Conservation (phyloP, 2,888 invertebrate genomes). For the Invenusta paracnida region DNA sequence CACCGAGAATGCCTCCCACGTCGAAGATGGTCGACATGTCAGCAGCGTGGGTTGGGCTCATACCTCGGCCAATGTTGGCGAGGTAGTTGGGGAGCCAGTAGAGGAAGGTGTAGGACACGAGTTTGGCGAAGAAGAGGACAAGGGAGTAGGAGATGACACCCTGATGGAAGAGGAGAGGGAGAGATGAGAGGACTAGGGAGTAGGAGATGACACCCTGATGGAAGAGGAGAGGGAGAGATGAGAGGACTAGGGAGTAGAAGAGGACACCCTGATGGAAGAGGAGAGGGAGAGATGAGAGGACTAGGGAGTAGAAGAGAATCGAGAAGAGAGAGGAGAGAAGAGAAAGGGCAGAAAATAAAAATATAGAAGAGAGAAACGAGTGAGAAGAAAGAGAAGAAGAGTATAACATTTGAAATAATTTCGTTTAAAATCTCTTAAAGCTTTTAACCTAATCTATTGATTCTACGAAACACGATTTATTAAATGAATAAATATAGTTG, state of each 20-base stretch:
- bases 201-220: constrained; percentile 87
- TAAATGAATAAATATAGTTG: no score
- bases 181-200: constrained; percentile 85
- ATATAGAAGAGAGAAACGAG: no score
- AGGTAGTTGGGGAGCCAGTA: constrained; percentile 92
- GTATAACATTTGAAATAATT: no score
- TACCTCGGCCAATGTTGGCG: constrained; percentile 48
- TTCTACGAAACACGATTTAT: no score
- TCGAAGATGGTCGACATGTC: constrained; percentile 62
- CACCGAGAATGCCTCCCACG: constrained; percentile 81
- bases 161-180: constrained; percentile 85
- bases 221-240: constrained; percentile 90
- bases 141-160: constrained; percentile 88
- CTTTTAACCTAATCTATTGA: no score
- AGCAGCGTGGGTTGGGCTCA: constrained; percentile 54
- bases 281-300: constrained; percentile 88
- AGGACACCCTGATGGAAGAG: constrained; percentile 87
- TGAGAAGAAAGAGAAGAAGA: no score
- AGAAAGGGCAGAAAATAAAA: no score
- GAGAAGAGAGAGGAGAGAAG: no score
- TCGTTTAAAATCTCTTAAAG: no score
- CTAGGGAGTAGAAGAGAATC: constrained; percentile 83
- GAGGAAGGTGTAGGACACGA: constrained; percentile 91
- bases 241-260: constrained; percentile 84
- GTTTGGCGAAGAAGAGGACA: constrained; percentile 87